These are phyloP conservation scores for Lepidurus packardi DNA, from an alignment of 1,140 invertebrate genomes.

Conservation along the genomic window DNA sequence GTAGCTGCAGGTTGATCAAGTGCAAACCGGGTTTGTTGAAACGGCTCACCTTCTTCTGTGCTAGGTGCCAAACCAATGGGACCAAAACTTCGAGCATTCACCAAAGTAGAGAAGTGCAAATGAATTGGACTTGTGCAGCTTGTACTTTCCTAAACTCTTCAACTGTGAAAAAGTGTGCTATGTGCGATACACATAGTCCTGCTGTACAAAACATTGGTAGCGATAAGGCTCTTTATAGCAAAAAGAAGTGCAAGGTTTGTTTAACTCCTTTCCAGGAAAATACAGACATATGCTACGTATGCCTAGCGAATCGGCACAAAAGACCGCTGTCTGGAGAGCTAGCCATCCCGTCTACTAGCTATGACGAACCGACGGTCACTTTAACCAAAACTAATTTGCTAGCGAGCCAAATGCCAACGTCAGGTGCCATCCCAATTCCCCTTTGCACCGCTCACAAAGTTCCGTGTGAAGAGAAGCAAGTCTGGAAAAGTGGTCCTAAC, in stretches of 20 bases:
- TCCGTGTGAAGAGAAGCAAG: neutral
- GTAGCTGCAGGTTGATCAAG: conserved; percentile 39
- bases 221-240: conserved; percentile 15
- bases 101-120: neutral
- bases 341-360: neutral
- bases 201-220: neutral
- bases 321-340: neutral
- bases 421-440: neutral
- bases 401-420: neutral
- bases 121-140: neutral
- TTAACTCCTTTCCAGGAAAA: neutral
- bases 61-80: conserved; percentile 41
- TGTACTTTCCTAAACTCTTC: neutral
- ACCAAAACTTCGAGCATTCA: conserved; percentile 33
- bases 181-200: neutral
- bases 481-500: neutral
- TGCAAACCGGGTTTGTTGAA: conserved; percentile 42
- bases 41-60: conserved; percentile 42
- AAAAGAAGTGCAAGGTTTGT: conserved; percentile 32
- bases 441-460: neutral
- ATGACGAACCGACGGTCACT: neutral
- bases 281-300: neutral
- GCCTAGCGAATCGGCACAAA: neutral
- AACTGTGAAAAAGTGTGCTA: neutral
- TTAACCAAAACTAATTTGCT: neutral